Evolutionary conservation across 2,797 vertebrate species (phyloP).

Genomic region (Limnodromus scolopaceus): DNA sequence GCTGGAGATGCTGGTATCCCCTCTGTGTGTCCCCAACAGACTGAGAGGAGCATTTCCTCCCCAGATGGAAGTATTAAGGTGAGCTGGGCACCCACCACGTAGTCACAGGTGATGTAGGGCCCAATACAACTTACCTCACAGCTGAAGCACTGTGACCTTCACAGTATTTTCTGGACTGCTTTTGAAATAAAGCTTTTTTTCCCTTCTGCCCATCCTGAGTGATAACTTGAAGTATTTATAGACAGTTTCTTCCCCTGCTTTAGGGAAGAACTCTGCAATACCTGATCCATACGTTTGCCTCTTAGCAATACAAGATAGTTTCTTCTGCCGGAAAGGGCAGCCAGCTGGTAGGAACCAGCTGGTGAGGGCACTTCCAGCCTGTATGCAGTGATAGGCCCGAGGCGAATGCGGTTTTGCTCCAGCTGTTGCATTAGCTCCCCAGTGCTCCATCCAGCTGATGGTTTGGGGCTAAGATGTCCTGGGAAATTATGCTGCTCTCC

Average conservation of each 20-base stretch:
- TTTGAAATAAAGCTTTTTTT: background rate
- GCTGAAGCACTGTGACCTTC: background rate
- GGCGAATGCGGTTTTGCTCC: background rate
- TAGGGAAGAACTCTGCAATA: background rate
- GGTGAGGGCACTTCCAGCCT: background rate
- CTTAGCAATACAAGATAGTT: background rate
- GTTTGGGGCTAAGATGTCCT: background rate
- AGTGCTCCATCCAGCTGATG: background rate
- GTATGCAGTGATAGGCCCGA: fast-evolving
- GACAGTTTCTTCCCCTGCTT: background rate
- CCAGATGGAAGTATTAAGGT: background rate
- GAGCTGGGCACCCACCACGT: background rate
- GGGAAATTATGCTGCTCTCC: background rate
- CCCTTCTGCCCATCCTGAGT: background rate
- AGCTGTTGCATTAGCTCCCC: background rate
- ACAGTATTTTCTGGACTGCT: background rate
- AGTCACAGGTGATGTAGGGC: fast-evolving
- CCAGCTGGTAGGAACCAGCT: background rate
- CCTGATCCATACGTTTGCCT: background rate
- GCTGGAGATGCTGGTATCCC: background rate
- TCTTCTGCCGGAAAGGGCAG: background rate
- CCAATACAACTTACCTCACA: background rate
- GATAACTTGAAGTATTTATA: background rate
- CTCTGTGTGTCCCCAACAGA: background rate
- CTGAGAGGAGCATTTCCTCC: background rate